Percentiles rank a stretch among this genome's conserved stretches.
Conservation (phyloP, 2,113 vertebrate species). For the Grallaria varia region DNA sequence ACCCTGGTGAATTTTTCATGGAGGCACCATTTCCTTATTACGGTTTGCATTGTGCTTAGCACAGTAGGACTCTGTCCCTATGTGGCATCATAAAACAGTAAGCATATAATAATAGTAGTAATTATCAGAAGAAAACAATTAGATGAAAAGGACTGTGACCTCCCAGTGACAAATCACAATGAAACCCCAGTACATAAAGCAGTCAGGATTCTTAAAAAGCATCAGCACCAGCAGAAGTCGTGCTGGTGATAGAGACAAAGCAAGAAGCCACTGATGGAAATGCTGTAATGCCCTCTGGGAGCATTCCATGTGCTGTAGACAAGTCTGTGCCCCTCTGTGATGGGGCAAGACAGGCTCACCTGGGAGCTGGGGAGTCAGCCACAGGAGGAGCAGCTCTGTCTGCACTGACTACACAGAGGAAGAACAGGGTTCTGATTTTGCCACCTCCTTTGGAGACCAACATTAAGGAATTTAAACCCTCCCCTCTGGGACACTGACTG, state of each 20-base stretch:
- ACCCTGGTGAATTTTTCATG: background rate
- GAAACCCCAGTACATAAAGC: background rate
- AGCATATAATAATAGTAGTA: slow-evolving; percentile 36
- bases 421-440: background rate
- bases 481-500: background rate
- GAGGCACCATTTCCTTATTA: background rate
- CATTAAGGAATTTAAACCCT: background rate
- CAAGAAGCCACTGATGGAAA: background rate
- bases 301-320: background rate
- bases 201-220: slow-evolving; percentile 16
- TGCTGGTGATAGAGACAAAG: background rate
- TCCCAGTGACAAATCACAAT: slow-evolving; percentile 34
- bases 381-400: background rate
- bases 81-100: slow-evolving; percentile 22
- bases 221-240: background rate
- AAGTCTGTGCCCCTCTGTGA: background rate
- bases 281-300: background rate
- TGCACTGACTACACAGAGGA: background rate
- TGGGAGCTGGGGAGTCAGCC: background rate
- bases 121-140: slow-evolving; percentile 53
- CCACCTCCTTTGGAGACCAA: background rate
- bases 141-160: slow-evolving; percentile 31
- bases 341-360: background rate
- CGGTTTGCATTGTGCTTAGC: background rate
- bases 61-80: background rate